phyloP scores from a whole-genome alignment of 2,797 vertebrate genomes.

The Fistularia commersonii region DNA sequence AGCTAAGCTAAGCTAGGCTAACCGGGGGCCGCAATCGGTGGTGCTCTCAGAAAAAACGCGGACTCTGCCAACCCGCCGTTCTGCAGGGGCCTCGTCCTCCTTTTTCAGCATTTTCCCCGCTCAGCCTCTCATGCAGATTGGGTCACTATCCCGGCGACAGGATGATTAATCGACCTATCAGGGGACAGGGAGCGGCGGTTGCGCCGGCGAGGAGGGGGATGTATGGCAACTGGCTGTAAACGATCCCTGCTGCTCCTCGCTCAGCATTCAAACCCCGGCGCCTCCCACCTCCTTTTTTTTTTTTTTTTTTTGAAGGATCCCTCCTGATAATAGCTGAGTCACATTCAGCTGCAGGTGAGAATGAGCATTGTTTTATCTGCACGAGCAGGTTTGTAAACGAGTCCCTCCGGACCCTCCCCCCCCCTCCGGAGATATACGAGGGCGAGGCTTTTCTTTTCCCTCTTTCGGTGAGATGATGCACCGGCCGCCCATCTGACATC shows the following conservation, averaged over 20 bases:
- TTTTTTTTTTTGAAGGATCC: too few relatives aligned
- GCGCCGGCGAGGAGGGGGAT: slow-evolving; percentile 40
- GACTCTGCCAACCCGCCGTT: slow-evolving; percentile 40
- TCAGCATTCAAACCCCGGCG: slow-evolving; percentile 46
- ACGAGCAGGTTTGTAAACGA: slow-evolving; percentile 52
- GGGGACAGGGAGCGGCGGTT: slow-evolving; percentile 49
- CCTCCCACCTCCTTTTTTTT: slow-evolving; percentile 41
- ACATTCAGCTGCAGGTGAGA: slow-evolving; percentile 66
- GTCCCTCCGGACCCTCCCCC: slow-evolving; percentile 35
- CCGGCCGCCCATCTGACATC: slow-evolving; percentile 36
- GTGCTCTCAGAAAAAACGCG: too few relatives aligned
- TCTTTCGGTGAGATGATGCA: slow-evolving; percentile 35
- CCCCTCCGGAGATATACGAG: slow-evolving; percentile 34
- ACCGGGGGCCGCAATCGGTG: too few relatives aligned
- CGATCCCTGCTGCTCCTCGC: slow-evolving; percentile 41
- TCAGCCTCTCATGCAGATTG: slow-evolving; percentile 66
- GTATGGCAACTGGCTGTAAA: slow-evolving; percentile 67
- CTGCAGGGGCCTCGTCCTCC: slow-evolving; percentile 50
- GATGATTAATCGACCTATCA: slow-evolving; percentile 70
- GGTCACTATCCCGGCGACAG: slow-evolving; percentile 64
- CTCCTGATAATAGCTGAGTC: slow-evolving; percentile 65
- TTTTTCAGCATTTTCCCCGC: slow-evolving; percentile 44
- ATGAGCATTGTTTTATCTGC: slow-evolving; percentile 64
- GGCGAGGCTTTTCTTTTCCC: slow-evolving; percentile 33
- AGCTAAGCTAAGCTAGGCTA: too few relatives aligned